A percentile compares a stretch with the other conserved stretches of the same genome.
These are phyloP conservation scores for Cyanoramphus novaezelandiae DNA, from an alignment of 2,113 vertebrate species.

Conservation along the genomic window DNA sequence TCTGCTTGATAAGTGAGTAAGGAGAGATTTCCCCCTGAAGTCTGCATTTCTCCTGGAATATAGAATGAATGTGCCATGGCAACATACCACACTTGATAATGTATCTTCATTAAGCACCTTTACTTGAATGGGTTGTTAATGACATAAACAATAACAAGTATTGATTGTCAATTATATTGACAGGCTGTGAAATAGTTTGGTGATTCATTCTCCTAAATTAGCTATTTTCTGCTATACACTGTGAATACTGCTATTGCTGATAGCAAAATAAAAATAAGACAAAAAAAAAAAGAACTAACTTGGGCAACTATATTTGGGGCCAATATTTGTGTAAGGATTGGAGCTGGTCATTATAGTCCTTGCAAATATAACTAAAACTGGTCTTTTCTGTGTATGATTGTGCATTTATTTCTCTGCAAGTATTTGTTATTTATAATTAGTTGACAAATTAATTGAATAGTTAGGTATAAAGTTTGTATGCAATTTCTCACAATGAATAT, in stretches of 20 bases:
- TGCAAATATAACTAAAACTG: background rate
- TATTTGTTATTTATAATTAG: background rate
- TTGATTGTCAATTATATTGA: conserved; percentile 37
- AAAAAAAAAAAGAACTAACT: background rate
- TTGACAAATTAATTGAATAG: background rate
- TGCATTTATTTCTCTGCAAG: background rate
- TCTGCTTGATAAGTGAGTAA: conserved; percentile 31
- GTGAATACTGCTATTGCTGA: background rate
- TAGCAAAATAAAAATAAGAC: background rate
- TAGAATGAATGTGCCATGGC: background rate
- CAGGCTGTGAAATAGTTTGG: background rate
- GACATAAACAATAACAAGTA: conserved; percentile 38
- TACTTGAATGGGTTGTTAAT: conserved; percentile 34
- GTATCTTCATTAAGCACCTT: background rate
- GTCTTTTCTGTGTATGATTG: background rate
- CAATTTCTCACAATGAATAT: background rate
- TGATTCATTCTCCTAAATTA: conserved; percentile 39
- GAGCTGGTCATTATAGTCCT: background rate
- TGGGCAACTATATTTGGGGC: background rate
- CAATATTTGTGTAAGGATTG: background rate
- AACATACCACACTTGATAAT: background rate
- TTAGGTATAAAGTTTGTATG: background rate
- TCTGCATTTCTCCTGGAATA: conserved; percentile 7
- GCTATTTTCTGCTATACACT: background rate
- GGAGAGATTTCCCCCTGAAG: conserved; percentile 37